A percentile compares a stretch with the other conserved stretches of the same genome.
Conservation (phyloP, 2,797 vertebrate species). For the Odontamblyopus lacepedii region DNA sequence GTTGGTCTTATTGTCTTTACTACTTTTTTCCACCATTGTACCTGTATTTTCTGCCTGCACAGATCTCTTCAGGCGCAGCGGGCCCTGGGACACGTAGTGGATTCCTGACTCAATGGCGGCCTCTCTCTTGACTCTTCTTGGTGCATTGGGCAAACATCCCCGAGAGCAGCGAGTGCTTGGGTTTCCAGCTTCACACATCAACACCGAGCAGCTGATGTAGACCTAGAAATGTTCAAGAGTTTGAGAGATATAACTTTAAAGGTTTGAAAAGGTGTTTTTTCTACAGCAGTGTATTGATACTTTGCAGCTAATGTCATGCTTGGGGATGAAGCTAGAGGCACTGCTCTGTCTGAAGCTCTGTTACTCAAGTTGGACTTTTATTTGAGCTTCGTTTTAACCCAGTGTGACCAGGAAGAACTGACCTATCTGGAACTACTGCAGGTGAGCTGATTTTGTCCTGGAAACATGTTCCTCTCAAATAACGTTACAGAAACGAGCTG, state of each 20-base stretch:
- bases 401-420: no score
- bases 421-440: no score
- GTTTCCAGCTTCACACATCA: constrained; percentile 65
- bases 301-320: no score
- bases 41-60: neutral
- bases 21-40: neutral
- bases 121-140: constrained; percentile 50
- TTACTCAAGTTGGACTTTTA: no score
- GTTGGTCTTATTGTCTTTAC: no score
- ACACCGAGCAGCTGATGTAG: constrained; percentile 75
- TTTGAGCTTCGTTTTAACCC: no score
- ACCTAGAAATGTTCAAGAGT: constrained; percentile 54
- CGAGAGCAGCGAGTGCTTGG: constrained; percentile 58
- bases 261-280: neutral
- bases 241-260: neutral
- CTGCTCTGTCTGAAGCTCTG: no score
- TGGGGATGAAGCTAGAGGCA: no score
- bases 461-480: no score
- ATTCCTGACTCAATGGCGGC: constrained; percentile 40
- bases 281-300: neutral
- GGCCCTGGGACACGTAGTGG: constrained; percentile 78
- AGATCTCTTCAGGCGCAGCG: constrained; percentile 55
- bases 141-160: constrained; percentile 51
- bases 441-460: no score
- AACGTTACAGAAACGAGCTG: no score